These are phyloP conservation scores for Rafetus swinhoei DNA, from an alignment of 2,113 vertebrate species.

Conservation along the genomic window DNA sequence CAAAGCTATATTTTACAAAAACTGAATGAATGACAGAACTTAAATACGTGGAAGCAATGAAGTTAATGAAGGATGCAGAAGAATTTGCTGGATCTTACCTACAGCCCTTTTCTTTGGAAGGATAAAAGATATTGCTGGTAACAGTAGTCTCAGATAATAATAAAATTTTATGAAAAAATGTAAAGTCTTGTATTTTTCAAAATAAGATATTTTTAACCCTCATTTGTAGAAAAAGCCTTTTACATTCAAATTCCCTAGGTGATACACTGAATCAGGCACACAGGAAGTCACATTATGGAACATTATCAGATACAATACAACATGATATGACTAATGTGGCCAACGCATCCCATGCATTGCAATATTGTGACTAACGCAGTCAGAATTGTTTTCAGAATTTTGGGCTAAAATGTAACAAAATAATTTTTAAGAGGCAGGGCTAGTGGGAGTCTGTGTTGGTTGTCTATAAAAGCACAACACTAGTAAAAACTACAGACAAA, in stretches of 20 bases:
- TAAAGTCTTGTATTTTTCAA: slow-evolving; percentile 5
- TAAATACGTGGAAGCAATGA: slow-evolving; percentile 60
- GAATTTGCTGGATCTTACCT: slow-evolving; percentile 42
- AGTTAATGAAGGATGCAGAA: slow-evolving; percentile 66
- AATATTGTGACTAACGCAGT: not conserved
- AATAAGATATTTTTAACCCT: not conserved
- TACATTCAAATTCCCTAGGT: not conserved
- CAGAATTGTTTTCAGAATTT: not conserved
- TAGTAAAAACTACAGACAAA: not conserved
- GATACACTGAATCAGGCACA: not conserved
- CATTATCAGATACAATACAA: not conserved
- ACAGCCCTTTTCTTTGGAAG: slow-evolving; percentile 39
- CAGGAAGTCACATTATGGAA: not conserved
- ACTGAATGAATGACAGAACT: slow-evolving; percentile 44
- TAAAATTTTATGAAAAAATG: slow-evolving; percentile 1
- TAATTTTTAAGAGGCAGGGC: not conserved
- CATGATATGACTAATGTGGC: not conserved
- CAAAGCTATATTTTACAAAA: slow-evolving; percentile 40
- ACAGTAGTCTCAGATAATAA: slow-evolving; percentile 34
- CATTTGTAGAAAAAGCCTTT: not conserved
- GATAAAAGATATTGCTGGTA: slow-evolving; percentile 45
- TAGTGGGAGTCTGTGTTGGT: not conserved
- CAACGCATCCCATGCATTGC: not conserved
- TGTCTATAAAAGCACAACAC: not conserved
- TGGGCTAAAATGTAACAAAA: not conserved